A percentile compares a stretch with the other conserved stretches of the same genome.
Evolutionary conservation across 2,113 vertebrate species (phyloP).

Genomic region (Nothocercus nigrocapillus): DNA sequence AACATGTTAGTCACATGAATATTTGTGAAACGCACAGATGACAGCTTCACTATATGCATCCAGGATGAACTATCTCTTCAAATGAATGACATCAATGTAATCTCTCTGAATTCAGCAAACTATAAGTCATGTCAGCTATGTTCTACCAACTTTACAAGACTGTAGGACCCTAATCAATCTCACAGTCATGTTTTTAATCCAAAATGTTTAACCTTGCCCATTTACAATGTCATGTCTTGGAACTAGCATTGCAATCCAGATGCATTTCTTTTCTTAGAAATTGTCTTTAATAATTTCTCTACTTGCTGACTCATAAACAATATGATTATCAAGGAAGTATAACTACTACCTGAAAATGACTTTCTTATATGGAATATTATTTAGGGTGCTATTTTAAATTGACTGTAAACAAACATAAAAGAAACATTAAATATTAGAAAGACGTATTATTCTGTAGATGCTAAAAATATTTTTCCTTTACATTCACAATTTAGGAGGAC

Average conservation of each 20-base stretch:
- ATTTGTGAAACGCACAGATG: conserved; percentile 68
- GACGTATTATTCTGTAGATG: neutral
- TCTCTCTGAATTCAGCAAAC: conserved; percentile 76
- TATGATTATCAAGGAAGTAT: conserved; percentile 37
- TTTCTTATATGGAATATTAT: conserved; percentile 39
- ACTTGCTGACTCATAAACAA: conserved; percentile 75
- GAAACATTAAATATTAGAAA: conserved; percentile 14
- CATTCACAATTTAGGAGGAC: conserved; percentile 18
- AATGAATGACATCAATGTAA: conserved; percentile 74
- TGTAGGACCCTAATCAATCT: conserved; percentile 77
- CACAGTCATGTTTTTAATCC: conserved; percentile 79
- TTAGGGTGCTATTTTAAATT: conserved; percentile 18
- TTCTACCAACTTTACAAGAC: conserved; percentile 78
- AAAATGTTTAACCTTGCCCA: conserved; percentile 79
- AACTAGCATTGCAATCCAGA: conserved; percentile 60
- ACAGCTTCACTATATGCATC: conserved; percentile 70
- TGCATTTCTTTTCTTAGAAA: conserved; percentile 73
- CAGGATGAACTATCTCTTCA: conserved; percentile 73
- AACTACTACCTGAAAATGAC: conserved; percentile 60
- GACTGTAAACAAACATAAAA: conserved; percentile 43
- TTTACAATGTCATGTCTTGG: conserved; percentile 75
- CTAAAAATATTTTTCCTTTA: conserved; percentile 20
- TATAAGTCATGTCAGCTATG: conserved; percentile 75
- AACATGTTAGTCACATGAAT: conserved; percentile 70
- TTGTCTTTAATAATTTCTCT: conserved; percentile 76